A percentile compares a stretch with the other conserved stretches of the same genome.
Evolutionary conservation across 2,797 vertebrate genomes (phyloP).

Genomic region (Lagocephalus sceleratus): DNA sequence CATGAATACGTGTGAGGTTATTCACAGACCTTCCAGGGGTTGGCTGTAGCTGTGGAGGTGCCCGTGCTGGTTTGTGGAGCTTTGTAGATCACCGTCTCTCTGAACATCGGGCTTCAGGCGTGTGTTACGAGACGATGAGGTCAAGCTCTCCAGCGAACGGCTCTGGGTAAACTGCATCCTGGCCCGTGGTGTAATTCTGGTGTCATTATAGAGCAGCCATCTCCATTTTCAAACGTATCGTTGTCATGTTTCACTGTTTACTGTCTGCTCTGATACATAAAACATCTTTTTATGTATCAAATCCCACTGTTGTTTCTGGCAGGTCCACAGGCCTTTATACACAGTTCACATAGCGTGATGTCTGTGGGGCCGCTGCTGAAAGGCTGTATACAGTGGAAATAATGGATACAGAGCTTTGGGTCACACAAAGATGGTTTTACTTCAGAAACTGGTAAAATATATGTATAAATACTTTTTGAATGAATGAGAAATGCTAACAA

Average conservation of each 20-base stretch:
- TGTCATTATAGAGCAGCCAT: neutral
- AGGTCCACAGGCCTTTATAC: neutral
- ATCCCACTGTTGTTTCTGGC: neutral
- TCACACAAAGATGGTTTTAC: neutral
- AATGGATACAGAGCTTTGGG: neutral
- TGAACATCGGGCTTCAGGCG: neutral
- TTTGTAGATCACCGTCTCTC: too few species aligned
- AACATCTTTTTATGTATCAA: neutral
- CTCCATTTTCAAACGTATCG: neutral
- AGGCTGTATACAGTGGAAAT: neutral
- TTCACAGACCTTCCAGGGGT: too few species aligned
- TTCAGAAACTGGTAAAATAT: neutral
- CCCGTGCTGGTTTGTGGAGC: too few species aligned
- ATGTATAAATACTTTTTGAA: neutral
- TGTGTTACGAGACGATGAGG: neutral
- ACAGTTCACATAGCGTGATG: neutral
- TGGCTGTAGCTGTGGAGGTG: too few species aligned
- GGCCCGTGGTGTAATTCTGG: neutral
- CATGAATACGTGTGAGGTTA: too few species aligned
- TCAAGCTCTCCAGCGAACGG: neutral
- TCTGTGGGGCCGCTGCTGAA: neutral
- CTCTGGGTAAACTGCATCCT: neutral
- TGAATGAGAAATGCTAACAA: neutral
- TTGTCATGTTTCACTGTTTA: slow-evolving; percentile 4
- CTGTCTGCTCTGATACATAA: neutral